Evolutionary conservation across 2,797 vertebrate species (phyloP), one percentile per base, ranked within the genome.

Genomic region (Smutsia gigantea): DNA sequence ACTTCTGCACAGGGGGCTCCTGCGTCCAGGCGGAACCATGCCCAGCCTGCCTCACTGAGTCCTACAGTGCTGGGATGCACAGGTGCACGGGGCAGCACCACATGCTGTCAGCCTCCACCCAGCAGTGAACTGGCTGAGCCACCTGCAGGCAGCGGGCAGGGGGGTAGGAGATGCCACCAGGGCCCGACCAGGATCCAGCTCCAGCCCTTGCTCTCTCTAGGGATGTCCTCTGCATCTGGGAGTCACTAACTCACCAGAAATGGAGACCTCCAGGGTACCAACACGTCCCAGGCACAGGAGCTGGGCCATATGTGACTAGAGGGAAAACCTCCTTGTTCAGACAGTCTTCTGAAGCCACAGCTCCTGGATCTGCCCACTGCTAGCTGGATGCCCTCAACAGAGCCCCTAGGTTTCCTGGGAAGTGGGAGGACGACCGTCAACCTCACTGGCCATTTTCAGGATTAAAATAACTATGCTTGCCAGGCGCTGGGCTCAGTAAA

Each of bases 41-140:
- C 11, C 53, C 0, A 0, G n/a, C 64, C 84, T 34, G 92, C 53
- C 34, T 29, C 1, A 6, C 55, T 8, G 68, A 57, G 1, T 8
- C 64, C 78, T 3, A 12, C 39, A 1, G 2, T 5, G 8, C 34
- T 14, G 39, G 42, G 17, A 21, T 0, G 3, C 37, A 15, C n/a
- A 6, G 71, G 21, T 1, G 8, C 0, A 1, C 3, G 3, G 34
- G 59, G 17, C 1, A 2, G 42, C 18, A 0, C 0, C 1, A 15
- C 51, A 23, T 1, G 5, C 7, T 8, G 13, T 14, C 34, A 1
- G 49, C 39, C 25, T 23, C 12, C 34, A 8, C 31, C 53, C 7
- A 21, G n/a, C 63, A 2, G 25, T 4, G 29, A 19, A 4, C 69
- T 2, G 13, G 27, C 3, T 0, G 31, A 39, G 10, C 12, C 21